Evolutionary conservation across 1,140 invertebrate species (phyloP).

Genomic region (Chymomyza costata): DNA sequence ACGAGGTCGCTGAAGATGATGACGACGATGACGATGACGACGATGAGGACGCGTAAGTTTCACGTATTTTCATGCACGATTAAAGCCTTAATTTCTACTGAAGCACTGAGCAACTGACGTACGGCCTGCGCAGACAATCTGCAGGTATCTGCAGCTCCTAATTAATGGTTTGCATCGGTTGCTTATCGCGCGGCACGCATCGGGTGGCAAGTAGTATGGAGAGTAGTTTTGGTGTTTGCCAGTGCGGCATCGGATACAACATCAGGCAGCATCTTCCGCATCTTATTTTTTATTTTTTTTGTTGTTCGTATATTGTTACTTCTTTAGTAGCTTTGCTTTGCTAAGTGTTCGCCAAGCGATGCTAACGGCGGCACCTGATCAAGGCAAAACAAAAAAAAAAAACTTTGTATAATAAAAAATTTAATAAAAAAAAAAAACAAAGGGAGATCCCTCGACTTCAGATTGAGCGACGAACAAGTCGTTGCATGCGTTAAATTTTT

Average conservation of each 20-base stretch:
- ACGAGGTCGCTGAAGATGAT: constrained; percentile 10
- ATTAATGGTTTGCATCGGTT: constrained; percentile 70
- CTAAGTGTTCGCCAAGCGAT: constrained; percentile 55
- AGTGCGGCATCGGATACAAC: constrained; percentile 9
- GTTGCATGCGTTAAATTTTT: constrained; percentile 57
- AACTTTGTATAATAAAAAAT: neutral
- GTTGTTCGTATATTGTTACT: no score
- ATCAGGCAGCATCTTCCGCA: constrained; percentile 5
- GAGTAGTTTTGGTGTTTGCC: no score
- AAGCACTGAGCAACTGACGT: constrained; percentile 27
- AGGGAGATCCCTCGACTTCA: no score
- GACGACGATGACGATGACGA: constrained; percentile 8
- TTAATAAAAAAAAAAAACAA: neutral
- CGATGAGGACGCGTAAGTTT: constrained; percentile 58
- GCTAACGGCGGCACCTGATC: constrained; percentile 62
- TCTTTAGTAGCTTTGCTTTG: constrained; percentile 61
- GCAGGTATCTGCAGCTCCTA: constrained; percentile 66
- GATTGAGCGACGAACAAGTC: no score
- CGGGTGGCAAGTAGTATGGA: no score
- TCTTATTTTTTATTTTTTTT: constrained; percentile 23
- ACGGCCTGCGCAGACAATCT: no score
- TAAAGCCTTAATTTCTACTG: constrained; percentile 64
- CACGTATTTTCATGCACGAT: constrained; percentile 72
- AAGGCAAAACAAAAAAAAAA: constrained; percentile 28
- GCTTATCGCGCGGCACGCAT: constrained; percentile 66